Base-by-base conservation (phyloP, 2,888 invertebrate species). In the Orthosia incerta region DNA sequence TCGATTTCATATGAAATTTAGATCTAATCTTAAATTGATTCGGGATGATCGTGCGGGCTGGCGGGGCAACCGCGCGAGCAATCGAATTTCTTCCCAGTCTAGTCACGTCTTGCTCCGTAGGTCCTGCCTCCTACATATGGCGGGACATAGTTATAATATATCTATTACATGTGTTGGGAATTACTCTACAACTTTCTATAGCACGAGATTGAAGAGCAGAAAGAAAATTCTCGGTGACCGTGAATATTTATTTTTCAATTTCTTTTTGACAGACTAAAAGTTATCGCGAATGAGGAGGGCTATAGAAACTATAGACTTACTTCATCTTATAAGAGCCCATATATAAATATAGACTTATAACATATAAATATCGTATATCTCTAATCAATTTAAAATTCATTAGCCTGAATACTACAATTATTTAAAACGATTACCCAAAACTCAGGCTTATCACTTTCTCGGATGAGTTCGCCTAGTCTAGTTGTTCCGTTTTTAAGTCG, bases 1-100 rank as follows among this genome's bases (percentile, higher is more conserved):
- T 83, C 75, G 83, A 87, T 88, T 86, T 88, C 85, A 88, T 91
- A 91, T 91, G 89, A 92, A 92, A 92, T 92, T 93, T 91, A 91
- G 92, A 94, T 93, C 89, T 93, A 93, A 94, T 94, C 93, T 93
- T 82, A 93, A 93, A 94, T 94, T 92, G 94, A 94, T 94, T 92
- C 89, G 87, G 89, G 90, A 89, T 90, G 91, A 92, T 93, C 89
- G 88, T 86, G 80, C 81, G 87, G 85, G 83, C 89, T 88, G 86
- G 80, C 81, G 87, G 85, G 83, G 86, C 88, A 89, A 85, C 89
- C 90, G 87, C 88, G 89, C 91, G 87, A 85, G 88, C 90, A 90
- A 93, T 93, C 90, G 92, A 90, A 90, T 92, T 89, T 89, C 88
- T 92, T 89, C 86, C 64, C 65, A 93, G 89, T 92, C 93, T 84